phyloP scores from a whole-genome alignment of 2,113 vertebrate species.

The Chionomys nivalis region DNA sequence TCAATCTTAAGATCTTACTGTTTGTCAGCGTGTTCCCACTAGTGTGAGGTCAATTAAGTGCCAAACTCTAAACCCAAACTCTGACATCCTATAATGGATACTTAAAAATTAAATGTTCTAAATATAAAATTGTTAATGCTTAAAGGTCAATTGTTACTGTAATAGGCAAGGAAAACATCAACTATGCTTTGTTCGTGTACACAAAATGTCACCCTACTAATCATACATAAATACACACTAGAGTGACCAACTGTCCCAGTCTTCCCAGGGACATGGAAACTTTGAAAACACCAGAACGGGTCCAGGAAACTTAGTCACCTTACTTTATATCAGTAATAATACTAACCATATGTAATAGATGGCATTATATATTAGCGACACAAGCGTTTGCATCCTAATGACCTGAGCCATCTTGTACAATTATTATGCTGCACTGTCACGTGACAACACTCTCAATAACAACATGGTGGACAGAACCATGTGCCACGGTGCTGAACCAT shows the following conservation, averaged over 20 bases:
- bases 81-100: not conserved
- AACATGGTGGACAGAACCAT: not conserved
- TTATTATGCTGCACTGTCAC: not conserved
- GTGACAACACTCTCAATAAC: not conserved
- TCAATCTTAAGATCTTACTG: slow-evolving; percentile 31
- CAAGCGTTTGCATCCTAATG: not conserved
- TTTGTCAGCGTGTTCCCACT: slow-evolving; percentile 33
- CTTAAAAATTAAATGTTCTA: slow-evolving; percentile 26
- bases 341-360: not conserved
- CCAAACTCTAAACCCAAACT: slow-evolving; percentile 3
- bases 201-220: not conserved
- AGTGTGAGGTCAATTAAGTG: slow-evolving; percentile 7
- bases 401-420: not conserved
- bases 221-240: not conserved
- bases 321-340: not conserved
- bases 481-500: not conserved
- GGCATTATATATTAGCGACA: not conserved
- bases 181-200: not conserved
- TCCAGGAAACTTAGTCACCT: not conserved
- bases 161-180: slow-evolving; percentile 39
- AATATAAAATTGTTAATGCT: slow-evolving; percentile 18
- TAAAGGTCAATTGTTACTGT: not conserved
- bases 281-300: not conserved
- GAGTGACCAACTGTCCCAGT: not conserved
- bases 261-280: not conserved